These are phyloP conservation scores for Drosophila prostipennis DNA, from an alignment of 2,888 invertebrate species.

Conservation along the genomic window DNA sequence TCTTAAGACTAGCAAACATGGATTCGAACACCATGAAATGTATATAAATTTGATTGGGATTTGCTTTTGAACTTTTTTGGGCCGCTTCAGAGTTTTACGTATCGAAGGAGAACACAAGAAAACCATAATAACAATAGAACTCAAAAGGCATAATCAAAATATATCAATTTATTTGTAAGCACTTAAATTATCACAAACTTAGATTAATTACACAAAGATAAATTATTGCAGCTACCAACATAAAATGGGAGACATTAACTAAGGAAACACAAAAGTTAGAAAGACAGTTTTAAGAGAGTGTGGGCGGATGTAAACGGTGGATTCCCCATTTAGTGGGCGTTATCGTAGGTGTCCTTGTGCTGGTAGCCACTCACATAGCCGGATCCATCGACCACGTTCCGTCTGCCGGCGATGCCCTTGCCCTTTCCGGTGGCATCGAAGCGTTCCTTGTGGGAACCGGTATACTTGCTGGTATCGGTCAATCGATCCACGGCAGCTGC, in stretches of 20 bases:
- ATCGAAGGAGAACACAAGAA: slow-evolving; percentile 11
- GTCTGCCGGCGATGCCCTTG: slow-evolving; percentile 93
- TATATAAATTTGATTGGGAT: slow-evolving; percentile 36
- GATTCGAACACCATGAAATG: slow-evolving; percentile 32
- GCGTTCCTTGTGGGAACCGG: slow-evolving; percentile 93
- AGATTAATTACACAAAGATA: slow-evolving; percentile 55
- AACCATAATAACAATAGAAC: slow-evolving; percentile 23
- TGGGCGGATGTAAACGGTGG: slow-evolving; percentile 6
- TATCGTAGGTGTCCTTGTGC: slow-evolving; percentile 91
- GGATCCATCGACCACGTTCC: slow-evolving; percentile 89
- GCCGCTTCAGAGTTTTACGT: slow-evolving; percentile 45
- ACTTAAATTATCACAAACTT: slow-evolving; percentile 76
- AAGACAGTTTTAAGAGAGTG: slow-evolving; percentile 3
- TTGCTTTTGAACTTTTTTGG: slow-evolving; percentile 69
- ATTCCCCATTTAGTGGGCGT: slow-evolving; percentile 85
- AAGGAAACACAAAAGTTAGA: slow-evolving; percentile 37
- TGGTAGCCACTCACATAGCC: slow-evolving; percentile 95
- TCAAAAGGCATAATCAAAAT: slow-evolving; percentile 30
- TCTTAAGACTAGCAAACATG: slow-evolving; percentile 68
- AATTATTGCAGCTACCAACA: slow-evolving; percentile 55
- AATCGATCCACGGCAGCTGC: slow-evolving; percentile 87
- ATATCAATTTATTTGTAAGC: slow-evolving; percentile 51
- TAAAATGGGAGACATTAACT: slow-evolving; percentile 38
- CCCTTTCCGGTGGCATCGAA: slow-evolving; percentile 94
- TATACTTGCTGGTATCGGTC: slow-evolving; percentile 94